These are phyloP conservation scores for Triops cancriformis DNA, from an alignment of 1,140 invertebrate species.

Conservation along the genomic window DNA sequence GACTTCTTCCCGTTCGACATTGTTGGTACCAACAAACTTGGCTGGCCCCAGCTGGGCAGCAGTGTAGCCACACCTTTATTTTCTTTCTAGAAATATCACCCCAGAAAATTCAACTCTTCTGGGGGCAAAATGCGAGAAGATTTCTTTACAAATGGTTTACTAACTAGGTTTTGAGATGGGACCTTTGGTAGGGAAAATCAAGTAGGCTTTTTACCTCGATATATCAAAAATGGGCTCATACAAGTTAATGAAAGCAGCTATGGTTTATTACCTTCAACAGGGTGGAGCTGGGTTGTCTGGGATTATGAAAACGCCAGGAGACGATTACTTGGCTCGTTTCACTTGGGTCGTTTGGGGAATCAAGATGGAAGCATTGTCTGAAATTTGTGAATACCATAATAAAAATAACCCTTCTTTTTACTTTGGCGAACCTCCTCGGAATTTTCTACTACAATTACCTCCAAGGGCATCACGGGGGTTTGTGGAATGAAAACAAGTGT, in stretches of 20 bases:
- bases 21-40: background rate
- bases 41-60: background rate
- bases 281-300: background rate
- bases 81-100: too few species aligned
- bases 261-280: background rate
- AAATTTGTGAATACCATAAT: background rate
- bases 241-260: background rate
- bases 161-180: background rate
- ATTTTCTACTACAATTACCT: background rate
- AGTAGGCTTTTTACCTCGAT: background rate
- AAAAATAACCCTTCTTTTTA: background rate
- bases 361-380: background rate
- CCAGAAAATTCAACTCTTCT: background rate
- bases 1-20: background rate
- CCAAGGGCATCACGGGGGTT: background rate
- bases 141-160: background rate
- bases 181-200: background rate
- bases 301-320: conserved; percentile 3
- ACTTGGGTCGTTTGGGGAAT: background rate
- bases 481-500: background rate
- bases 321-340: background rate
- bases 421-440: background rate
- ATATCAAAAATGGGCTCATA: background rate
- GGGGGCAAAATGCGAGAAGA: background rate
- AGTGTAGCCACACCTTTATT: too few species aligned